Conservation (phyloP, 1,140 invertebrate species). For the Mesaphorura yosii region DNA sequence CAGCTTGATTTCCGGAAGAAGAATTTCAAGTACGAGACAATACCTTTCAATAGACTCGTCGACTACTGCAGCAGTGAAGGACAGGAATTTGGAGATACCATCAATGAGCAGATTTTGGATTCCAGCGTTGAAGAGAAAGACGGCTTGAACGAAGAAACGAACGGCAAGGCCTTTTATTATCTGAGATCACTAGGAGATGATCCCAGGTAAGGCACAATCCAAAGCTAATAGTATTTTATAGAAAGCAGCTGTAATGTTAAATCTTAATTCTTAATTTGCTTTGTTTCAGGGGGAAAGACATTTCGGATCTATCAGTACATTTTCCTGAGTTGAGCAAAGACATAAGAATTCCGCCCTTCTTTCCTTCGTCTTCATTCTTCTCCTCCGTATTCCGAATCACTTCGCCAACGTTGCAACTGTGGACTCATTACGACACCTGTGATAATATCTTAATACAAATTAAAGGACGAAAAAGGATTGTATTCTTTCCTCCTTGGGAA, state of each 20-base stretch:
- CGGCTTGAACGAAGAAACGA: no score
- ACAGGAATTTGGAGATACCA: no score
- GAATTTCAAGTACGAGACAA: constrained; percentile 46
- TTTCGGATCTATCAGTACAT: constrained; percentile 41
- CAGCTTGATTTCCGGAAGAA: constrained; percentile 47
- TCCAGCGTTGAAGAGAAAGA: no score
- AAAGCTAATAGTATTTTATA: not conserved
- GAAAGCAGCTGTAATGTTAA: not conserved
- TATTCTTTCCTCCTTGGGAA: constrained; percentile 45
- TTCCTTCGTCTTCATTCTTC: constrained; percentile 40
- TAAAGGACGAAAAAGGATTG: constrained; percentile 42
- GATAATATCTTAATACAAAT: constrained; percentile 50
- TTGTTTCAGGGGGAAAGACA: constrained; percentile 39
- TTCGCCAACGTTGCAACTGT: constrained; percentile 42
- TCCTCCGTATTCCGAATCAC: constrained; percentile 48
- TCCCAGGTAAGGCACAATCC: constrained; percentile 30
- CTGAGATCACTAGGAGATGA: constrained; percentile 44
- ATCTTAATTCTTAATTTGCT: constrained; percentile 2
- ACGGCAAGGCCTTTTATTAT: constrained; percentile 44
- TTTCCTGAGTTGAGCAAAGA: constrained; percentile 43
- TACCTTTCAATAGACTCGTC: constrained; percentile 41
- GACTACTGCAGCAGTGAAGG: constrained; percentile 32
- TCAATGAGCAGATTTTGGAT: no score
- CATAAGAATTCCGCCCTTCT: constrained; percentile 41
- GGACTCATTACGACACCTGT: constrained; percentile 55